Percentiles rank a stretch among this genome's conserved stretches.
These are phyloP conservation scores for Pica pica DNA, from an alignment of 2,113 vertebrate genomes.

Conservation along the genomic window DNA sequence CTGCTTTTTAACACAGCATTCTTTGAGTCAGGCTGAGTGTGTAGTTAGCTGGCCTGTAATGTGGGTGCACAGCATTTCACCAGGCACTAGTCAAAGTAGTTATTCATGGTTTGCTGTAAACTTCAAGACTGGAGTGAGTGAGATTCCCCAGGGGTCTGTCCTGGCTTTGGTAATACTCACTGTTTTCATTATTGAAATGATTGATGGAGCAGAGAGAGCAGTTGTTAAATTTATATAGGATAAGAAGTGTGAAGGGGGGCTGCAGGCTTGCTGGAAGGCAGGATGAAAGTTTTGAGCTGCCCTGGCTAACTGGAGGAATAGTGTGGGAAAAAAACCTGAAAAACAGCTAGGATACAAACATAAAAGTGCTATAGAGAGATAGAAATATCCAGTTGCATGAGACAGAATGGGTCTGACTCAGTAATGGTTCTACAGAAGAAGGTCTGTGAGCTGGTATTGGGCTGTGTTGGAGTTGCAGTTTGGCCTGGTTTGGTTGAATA, in stretches of 20 bases:
- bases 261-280: background rate
- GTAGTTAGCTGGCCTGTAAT: background rate
- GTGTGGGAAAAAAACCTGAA: background rate
- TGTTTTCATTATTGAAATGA: constrained; percentile 36
- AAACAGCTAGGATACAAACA: background rate
- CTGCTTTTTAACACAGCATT: background rate
- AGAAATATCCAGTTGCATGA: background rate
- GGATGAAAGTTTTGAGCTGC: background rate
- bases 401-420: background rate
- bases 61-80: background rate
- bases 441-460: background rate
- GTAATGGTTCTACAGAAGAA: background rate
- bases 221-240: background rate
- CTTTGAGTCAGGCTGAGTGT: background rate
- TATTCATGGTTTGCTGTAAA: constrained; percentile 11
- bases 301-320: background rate
- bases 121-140: background rate
- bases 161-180: constrained; percentile 1
- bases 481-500: background rate
- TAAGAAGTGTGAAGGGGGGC: background rate
- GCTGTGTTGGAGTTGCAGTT: background rate
- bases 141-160: background rate
- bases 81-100: background rate
- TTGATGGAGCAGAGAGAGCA: background rate
- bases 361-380: background rate